A percentile compares a stretch with the other conserved stretches of the same genome.
Evolutionary conservation across 2,797 vertebrate species (phyloP).

Genomic region (Falco cherrug): DNA sequence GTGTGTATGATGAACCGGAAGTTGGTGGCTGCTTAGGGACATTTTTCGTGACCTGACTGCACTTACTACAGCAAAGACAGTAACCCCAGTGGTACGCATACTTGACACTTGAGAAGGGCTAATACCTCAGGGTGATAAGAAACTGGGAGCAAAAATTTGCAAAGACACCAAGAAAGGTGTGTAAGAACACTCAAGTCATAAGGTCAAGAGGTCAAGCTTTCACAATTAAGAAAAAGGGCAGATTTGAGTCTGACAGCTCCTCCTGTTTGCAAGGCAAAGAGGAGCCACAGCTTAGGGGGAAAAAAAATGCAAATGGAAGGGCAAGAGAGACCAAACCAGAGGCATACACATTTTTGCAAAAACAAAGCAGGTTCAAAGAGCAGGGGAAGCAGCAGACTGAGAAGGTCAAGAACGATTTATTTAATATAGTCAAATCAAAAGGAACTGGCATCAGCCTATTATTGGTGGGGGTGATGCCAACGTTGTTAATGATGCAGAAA

Average conservation of each 20-base stretch:
- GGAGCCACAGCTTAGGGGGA: background rate
- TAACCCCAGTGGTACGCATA: rapidly evolving
- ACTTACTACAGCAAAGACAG: background rate
- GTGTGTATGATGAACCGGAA: background rate
- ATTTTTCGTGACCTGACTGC: background rate
- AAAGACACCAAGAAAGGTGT: background rate
- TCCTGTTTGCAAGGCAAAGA: background rate
- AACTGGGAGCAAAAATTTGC: constrained; percentile 12
- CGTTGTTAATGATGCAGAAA: background rate
- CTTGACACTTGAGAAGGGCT: background rate
- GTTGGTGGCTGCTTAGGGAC: background rate
- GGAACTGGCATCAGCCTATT: background rate
- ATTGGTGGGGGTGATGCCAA: background rate
- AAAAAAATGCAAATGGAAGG: background rate
- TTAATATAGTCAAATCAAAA: background rate
- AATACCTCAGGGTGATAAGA: background rate
- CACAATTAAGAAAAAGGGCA: background rate
- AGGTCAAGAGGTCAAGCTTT: background rate
- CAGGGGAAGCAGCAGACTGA: background rate
- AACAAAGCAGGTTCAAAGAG: background rate
- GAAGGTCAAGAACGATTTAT: background rate
- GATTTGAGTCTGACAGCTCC: background rate
- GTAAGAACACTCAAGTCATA: background rate
- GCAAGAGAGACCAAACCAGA: background rate
- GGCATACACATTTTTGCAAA: background rate